Evolutionary conservation across 2,113 vertebrate genomes (phyloP).

Genomic region (Ardeotis arabs): DNA sequence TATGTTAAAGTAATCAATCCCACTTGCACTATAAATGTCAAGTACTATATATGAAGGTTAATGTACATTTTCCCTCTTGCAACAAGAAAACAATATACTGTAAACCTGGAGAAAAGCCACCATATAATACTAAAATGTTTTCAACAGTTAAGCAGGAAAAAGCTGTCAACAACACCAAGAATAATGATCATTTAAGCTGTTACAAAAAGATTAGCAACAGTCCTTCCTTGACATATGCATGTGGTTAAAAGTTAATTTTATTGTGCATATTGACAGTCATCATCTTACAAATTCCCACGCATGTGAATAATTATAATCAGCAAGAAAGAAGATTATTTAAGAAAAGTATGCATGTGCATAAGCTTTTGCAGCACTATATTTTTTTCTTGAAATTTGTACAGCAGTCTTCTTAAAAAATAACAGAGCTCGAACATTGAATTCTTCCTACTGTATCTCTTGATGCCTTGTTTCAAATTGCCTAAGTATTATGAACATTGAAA

Average conservation of each 20-base stretch:
- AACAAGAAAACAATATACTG: conserved; percentile 5
- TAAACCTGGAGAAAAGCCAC: conserved; percentile 30
- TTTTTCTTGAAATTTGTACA: not conserved
- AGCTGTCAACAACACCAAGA: conserved; percentile 42
- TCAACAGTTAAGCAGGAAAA: conserved; percentile 56
- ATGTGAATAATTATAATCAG: not conserved
- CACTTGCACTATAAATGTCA: conserved; percentile 44
- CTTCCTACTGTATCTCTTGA: not conserved
- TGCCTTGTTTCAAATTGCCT: not conserved
- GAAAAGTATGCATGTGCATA: not conserved
- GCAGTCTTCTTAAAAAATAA: not conserved
- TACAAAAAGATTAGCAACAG: conserved; percentile 31
- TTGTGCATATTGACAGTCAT: not conserved
- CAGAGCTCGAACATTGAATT: not conserved
- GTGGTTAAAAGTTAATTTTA: conserved; percentile 36
- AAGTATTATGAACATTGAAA: not conserved
- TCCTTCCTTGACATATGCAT: conserved; percentile 4
- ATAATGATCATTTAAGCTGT: conserved; percentile 43
- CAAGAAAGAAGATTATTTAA: not conserved
- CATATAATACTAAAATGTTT: conserved; percentile 13
- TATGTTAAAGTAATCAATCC: conserved; percentile 56
- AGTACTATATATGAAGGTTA: conserved; percentile 29
- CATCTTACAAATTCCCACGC: not conserved
- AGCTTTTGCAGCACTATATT: not conserved
- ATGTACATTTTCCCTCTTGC: conserved; percentile 37